A percentile compares a stretch with the other conserved stretches of the same genome.
These are phyloP conservation scores for Galemys pyrenaicus DNA, from an alignment of 2,113 vertebrate species.

Conservation along the genomic window DNA sequence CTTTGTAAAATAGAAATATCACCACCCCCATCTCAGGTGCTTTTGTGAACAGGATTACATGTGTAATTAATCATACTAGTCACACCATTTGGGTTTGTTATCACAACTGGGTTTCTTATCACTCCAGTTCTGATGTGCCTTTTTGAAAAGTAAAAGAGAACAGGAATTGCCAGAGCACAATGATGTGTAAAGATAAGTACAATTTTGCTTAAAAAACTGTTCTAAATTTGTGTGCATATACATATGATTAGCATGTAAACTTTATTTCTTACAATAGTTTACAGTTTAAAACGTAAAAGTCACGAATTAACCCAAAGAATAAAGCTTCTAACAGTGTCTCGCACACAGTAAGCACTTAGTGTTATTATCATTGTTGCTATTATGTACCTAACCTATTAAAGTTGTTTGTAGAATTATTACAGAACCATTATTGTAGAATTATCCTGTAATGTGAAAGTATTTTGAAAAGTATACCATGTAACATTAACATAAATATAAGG, in stretches of 20 bases:
- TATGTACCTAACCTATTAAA: background rate
- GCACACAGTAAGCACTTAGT: background rate
- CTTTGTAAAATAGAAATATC: constrained; percentile 24
- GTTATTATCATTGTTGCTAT: background rate
- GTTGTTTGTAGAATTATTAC: background rate
- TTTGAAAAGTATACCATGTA: background rate
- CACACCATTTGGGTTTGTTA: background rate
- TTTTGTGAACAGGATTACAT: constrained; percentile 23
- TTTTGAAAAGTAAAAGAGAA: background rate
- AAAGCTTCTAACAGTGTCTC: background rate
- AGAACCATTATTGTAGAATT: background rate
- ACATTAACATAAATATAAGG: background rate
- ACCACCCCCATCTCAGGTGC: background rate
- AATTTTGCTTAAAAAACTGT: background rate
- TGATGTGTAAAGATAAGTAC: background rate
- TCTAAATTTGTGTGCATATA: no score
- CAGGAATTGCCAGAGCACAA: background rate
- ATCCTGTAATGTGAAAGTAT: background rate
- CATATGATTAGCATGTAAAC: background rate
- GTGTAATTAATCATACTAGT: background rate
- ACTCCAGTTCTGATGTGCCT: background rate
- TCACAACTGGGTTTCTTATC: background rate
- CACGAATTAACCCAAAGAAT: background rate
- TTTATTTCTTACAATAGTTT: background rate
- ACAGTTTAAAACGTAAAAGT: background rate